Percentiles rank a stretch among this genome's conserved stretches.
Evolutionary conservation across 2,888 invertebrate genomes (phyloP).

Genomic region (Unio pictorum): DNA sequence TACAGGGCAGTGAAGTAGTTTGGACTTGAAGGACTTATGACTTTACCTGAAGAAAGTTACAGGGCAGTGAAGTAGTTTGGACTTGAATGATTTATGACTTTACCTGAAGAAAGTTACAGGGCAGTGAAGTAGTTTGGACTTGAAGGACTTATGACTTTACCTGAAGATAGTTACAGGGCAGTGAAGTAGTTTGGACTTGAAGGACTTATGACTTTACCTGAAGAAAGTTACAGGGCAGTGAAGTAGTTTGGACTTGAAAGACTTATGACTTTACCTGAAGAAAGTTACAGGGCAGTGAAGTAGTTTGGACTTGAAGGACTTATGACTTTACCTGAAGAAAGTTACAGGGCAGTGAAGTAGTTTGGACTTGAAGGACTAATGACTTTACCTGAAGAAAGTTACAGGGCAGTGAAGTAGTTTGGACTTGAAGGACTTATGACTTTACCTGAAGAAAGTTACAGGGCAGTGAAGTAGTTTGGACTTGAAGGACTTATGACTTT

Average conservation of each 20-base stretch:
- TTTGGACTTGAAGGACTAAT: background rate
- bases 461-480: conserved; percentile 79
- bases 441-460: conserved; percentile 84
- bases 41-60: conserved; percentile 84
- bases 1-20: conserved; percentile 81
- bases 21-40: background rate
- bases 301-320: no score
- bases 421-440: background rate
- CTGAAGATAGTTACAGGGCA: conserved; percentile 95
- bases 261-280: conserved; percentile 74
- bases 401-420: conserved; percentile 81
- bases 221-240: conserved; percentile 95
- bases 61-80: conserved; percentile 79
- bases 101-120: conserved; percentile 89
- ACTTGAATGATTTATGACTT: conserved; percentile 1
- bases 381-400: conserved; percentile 81
- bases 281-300: conserved; percentile 90
- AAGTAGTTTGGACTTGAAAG: background rate
- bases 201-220: conserved; percentile 44
- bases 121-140: conserved; percentile 74
- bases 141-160: conserved; percentile 21
- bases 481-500: conserved; percentile 1
- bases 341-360: conserved; percentile 86
- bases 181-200: conserved; percentile 14
- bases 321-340: conserved; percentile 77